Conservation (phyloP, 2,113 vertebrate species). For the Passerina amoena region DNA sequence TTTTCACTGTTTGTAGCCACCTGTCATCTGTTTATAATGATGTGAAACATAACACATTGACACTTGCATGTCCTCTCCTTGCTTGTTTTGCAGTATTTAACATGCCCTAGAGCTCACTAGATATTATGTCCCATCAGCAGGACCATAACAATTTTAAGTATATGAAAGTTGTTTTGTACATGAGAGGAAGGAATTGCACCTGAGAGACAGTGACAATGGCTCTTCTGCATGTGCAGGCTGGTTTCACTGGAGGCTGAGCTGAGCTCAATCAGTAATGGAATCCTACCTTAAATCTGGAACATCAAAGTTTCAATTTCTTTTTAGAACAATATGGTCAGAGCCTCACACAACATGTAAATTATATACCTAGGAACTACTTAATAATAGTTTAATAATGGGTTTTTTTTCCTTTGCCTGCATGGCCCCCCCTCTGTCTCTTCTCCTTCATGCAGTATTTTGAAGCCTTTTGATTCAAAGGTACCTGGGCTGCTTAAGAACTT, state of each 20-base stretch:
- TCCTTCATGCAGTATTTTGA: background rate
- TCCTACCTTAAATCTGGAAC: background rate
- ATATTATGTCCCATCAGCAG: background rate
- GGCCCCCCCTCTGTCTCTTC: background rate
- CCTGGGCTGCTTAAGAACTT: background rate
- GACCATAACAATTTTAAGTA: background rate
- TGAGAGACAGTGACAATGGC: background rate
- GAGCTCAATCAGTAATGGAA: background rate
- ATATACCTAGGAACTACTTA: background rate
- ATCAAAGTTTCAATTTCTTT: background rate
- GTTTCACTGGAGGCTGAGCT: background rate
- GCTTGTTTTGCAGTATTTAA: background rate
- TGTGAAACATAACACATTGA: background rate
- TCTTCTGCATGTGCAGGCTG: background rate
- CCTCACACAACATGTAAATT: background rate
- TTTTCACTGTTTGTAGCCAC: background rate
- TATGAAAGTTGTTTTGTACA: background rate
- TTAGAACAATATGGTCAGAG: background rate
- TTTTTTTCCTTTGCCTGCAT: background rate
- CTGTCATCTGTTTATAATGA: background rate
- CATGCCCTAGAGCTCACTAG: background rate
- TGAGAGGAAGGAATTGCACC: background rate
- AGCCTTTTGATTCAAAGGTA: background rate
- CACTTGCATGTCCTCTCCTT: background rate
- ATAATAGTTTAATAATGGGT: background rate